phyloP scores from a whole-genome alignment of 2,113 vertebrate species.

The Butastur rufipennis region DNA sequence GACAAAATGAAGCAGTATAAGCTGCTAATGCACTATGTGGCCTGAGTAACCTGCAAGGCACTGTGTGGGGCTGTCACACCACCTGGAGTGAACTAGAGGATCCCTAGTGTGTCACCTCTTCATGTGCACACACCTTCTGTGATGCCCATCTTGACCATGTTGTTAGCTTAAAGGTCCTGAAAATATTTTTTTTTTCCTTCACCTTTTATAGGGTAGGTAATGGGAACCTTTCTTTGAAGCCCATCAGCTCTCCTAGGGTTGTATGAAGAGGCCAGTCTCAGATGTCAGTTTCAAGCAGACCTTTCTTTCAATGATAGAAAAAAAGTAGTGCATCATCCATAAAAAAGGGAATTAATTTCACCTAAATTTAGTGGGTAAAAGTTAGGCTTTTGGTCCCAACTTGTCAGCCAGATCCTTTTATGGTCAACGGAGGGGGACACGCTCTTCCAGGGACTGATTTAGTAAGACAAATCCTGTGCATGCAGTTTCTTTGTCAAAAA shows the following conservation, averaged over 20 bases:
- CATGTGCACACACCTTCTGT: not conserved
- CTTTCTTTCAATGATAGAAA: not conserved
- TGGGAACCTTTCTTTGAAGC: not conserved
- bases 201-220: not conserved
- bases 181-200: not conserved
- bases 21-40: not conserved
- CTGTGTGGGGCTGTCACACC: not conserved
- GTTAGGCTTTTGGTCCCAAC: not conserved
- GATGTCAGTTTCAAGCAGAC: not conserved
- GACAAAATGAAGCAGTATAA: not conserved
- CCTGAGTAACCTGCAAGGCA: not conserved
- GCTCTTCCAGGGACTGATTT: not conserved
- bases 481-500: not conserved
- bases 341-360: not conserved
- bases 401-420: not conserved
- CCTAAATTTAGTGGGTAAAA: not conserved
- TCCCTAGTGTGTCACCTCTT: not conserved
- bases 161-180: not conserved
- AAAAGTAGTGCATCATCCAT: not conserved
- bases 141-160: rapidly evolving
- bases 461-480: not conserved
- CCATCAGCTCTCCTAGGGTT: not conserved
- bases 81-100: not conserved
- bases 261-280: not conserved
- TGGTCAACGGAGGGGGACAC: not conserved